Evolutionary conservation across 2,888 invertebrate genomes (phyloP).

Genomic region (Labia minor): DNA sequence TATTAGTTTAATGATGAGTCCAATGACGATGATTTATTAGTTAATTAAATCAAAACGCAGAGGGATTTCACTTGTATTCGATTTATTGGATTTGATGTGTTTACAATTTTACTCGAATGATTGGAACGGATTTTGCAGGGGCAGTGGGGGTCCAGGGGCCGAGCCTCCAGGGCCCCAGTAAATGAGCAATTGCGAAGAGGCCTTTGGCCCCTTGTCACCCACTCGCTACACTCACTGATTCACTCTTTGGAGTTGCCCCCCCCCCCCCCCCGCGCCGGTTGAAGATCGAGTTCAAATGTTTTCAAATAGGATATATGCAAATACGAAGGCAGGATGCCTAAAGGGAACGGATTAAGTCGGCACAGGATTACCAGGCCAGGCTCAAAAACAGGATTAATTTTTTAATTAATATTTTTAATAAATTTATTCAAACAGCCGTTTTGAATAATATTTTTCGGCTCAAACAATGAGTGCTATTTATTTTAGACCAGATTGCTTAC

Average conservation of each 20-base stretch:
- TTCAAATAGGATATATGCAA: conserved; percentile 1
- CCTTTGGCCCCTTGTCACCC: too few relatives aligned
- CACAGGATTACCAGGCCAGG: background rate
- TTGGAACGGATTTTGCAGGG: background rate
- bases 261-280: background rate
- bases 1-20: conserved; percentile 3
- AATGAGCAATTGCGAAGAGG: too few relatives aligned
- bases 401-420: conserved; percentile 8
- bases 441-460: background rate
- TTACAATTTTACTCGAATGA: background rate
- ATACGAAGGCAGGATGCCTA: background rate
- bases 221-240: too few relatives aligned
- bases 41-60: conserved; percentile 4
- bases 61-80: conserved; percentile 7
- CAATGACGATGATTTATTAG: conserved; percentile 2
- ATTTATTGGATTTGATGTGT: conserved; percentile 13
- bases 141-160: too few relatives aligned
- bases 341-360: background rate
- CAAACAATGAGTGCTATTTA: background rate
- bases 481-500: too few relatives aligned
- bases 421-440: background rate
- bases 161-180: too few relatives aligned
- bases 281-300: background rate
- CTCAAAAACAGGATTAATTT: conserved; percentile 1
- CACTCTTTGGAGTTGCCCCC: too few relatives aligned